Evolutionary conservation across 2,113 vertebrate genomes (phyloP).

Genomic region (Bos javanicus): DNA sequence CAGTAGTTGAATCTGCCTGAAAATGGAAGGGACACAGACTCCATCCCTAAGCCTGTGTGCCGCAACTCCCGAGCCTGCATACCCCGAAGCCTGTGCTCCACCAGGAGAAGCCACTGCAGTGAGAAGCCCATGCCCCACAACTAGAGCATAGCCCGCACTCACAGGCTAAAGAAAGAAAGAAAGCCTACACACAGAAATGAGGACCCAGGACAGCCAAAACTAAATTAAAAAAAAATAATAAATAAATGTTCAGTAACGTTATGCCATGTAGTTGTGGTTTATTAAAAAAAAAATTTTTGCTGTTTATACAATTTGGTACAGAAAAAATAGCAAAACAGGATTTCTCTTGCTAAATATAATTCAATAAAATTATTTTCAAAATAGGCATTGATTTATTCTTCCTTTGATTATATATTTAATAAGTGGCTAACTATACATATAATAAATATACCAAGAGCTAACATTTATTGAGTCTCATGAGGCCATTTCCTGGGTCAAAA

Average conservation of each 20-base stretch:
- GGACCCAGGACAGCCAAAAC: neutral
- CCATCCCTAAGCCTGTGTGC: neutral
- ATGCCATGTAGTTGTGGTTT: neutral
- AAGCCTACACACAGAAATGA: neutral
- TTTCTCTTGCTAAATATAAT: neutral
- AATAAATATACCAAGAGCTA: neutral
- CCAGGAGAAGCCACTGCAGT: neutral
- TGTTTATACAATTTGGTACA: neutral
- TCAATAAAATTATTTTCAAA: neutral
- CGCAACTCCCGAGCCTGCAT: neutral
- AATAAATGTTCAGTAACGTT: neutral
- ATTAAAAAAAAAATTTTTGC: neutral
- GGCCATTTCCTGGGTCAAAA: neutral
- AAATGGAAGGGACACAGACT: neutral
- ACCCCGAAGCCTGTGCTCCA: neutral
- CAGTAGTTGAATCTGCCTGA: neutral
- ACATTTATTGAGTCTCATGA: neutral
- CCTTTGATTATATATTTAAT: neutral
- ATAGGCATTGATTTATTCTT: neutral
- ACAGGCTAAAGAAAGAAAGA: neutral
- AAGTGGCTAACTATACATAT: neutral
- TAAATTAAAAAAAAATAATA: neutral
- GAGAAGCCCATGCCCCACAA: neutral
- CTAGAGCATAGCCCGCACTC: neutral
- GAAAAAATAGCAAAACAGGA: neutral